These are phyloP conservation scores for Myotis myotis DNA, from an alignment of 2,797 vertebrate species.

Conservation along the genomic window DNA sequence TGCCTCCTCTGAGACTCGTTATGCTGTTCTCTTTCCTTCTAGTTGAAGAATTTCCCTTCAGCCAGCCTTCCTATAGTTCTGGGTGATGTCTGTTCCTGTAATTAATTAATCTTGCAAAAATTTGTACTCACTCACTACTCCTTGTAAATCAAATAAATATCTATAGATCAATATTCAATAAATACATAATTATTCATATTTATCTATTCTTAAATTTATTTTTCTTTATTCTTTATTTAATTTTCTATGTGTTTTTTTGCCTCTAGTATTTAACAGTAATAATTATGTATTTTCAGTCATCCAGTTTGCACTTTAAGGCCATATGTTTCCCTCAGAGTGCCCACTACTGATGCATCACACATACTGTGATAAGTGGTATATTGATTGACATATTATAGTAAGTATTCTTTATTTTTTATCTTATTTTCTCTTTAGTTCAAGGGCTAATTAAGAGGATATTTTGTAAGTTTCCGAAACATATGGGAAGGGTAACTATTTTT, in stretches of 20 bases:
- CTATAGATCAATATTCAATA: background rate
- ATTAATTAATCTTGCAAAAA: background rate
- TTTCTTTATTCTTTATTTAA: background rate
- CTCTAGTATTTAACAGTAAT: background rate
- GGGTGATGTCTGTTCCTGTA: background rate
- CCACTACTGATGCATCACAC: background rate
- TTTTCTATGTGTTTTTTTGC: background rate
- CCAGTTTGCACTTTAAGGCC: background rate
- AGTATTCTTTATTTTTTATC: constrained; percentile 1
- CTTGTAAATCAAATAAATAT: background rate
- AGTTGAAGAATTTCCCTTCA: too few relatives aligned
- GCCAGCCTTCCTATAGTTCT: too few relatives aligned
- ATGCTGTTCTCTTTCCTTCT: too few relatives aligned
- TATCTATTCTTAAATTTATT: background rate
- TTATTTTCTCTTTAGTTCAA: background rate
- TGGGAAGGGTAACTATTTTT: background rate
- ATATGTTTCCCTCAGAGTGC: background rate
- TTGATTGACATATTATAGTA: background rate
- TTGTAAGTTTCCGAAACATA: background rate
- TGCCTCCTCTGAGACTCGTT: too few relatives aligned
- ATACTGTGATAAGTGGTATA: background rate
- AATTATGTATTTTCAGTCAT: background rate
- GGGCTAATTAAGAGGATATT: background rate
- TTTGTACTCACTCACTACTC: background rate
- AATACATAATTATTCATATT: background rate